Base-by-base conservation (phyloP, 2,888 invertebrate genomes). In the Gymnosoma rotundatum region DNA sequence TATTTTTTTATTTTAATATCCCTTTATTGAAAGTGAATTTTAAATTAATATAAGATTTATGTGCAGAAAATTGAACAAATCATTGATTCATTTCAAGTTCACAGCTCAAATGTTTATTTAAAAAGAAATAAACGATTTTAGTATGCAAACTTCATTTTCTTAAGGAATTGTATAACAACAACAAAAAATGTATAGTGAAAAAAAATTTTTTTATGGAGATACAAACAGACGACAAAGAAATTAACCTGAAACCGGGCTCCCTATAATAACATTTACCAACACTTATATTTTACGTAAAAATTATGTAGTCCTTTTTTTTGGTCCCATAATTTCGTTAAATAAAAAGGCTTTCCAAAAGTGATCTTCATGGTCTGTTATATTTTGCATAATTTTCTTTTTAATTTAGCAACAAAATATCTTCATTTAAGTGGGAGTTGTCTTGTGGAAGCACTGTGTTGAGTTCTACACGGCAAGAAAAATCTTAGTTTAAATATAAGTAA, bases 61-160 rank as follows among this genome's bases (percentile, higher is more conserved):
- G 25, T 38, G 21, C 50, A 54, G 56, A 63, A 61, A 38, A 70
- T 52, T 14, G 25, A 76, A 61, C 38, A 48, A 45, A 60, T 67
- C 45, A 60, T 78, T 54, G 54, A 78, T 60, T 63, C 61, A 18
- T 48, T 80, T 76, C 76, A 73, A 83, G 80, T 80, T 76, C 76
- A 80, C 50, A 73, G 66, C 69, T 58, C 14, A 48, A 66, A 64
- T 58, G 52, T 48, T 45, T 42, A 42, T 42, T 10, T 4, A 42
- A 50, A 66, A 63, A 48, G 12, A 66, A 75, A 74, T 64, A 18
- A 58, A 21, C 14, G 18, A 60, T 67, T 82, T 83, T 83, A 80
- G 73, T 83, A 83, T 83, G 83, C 83, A 80, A 81, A 80, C 76
- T 67, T 76, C 80, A 81, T 80, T 79, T 73, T 66, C 16, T 54